These are phyloP conservation scores for Ostrea denselamellosa DNA, from an alignment of 1,140 invertebrate genomes.

Conservation along the genomic window DNA sequence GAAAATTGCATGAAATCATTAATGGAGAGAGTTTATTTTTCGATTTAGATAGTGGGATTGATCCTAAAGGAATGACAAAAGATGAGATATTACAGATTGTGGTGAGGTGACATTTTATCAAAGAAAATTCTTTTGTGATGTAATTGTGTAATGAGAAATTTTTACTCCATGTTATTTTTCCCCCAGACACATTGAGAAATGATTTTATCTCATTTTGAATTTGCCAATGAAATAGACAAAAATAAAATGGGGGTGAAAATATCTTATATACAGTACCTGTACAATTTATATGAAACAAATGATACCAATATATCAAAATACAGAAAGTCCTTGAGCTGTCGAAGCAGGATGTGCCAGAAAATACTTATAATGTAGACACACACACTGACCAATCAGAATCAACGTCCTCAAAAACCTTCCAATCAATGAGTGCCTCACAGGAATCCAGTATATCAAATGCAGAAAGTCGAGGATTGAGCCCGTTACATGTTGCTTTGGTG, in stretches of 20 bases:
- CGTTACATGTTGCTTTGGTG: background rate
- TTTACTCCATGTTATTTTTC: too few relatives aligned
- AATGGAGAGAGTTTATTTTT: background rate
- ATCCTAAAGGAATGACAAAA: slow-evolving; percentile 20
- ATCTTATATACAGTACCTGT: too few relatives aligned
- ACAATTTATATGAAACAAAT: too few relatives aligned
- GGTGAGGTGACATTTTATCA: background rate
- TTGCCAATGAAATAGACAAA: too few relatives aligned
- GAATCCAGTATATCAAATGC: background rate
- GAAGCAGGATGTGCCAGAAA: background rate
- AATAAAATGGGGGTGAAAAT: too few relatives aligned
- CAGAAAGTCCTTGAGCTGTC: background rate
- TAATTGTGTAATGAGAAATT: too few relatives aligned
- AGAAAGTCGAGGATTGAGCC: background rate
- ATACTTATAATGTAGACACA: background rate
- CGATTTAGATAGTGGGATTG: background rate
- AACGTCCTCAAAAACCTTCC: background rate
- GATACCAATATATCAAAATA: background rate
- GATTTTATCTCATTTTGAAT: too few relatives aligned
- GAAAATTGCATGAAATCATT: background rate
- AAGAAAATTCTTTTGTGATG: too few relatives aligned
- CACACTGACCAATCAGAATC: background rate
- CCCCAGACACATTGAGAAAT: too few relatives aligned
- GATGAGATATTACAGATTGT: slow-evolving; percentile 8
- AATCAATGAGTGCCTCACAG: background rate